Evolutionary conservation across 2,888 invertebrate species (phyloP).

Genomic region (Tethea ocularis): DNA sequence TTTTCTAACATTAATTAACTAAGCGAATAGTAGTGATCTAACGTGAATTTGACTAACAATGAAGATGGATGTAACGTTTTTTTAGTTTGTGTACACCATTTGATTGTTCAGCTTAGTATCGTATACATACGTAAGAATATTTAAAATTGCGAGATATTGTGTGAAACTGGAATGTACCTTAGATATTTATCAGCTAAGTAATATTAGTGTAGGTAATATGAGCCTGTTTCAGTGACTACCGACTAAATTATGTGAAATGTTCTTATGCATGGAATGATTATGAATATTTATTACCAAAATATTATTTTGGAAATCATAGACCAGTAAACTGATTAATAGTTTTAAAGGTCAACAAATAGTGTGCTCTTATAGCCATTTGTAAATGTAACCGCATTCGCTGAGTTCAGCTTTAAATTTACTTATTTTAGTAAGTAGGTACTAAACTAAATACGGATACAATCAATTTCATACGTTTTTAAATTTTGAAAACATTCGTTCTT

Average conservation of each 20-base stretch:
- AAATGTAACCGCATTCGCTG: background rate
- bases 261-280: constrained; percentile 28
- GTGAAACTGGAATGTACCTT: constrained; percentile 39
- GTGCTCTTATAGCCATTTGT: background rate
- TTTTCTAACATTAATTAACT: constrained; percentile 38
- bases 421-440: background rate
- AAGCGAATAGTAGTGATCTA: constrained; percentile 18
- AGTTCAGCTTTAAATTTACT: background rate
- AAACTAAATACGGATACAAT: background rate
- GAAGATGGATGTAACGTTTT: background rate
- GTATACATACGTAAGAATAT: constrained; percentile 24
- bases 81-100: background rate
- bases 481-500: background rate
- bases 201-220: constrained; percentile 8
- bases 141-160: constrained; percentile 20
- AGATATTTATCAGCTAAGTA: constrained; percentile 25
- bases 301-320: constrained; percentile 15
- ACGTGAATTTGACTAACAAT: too few relatives aligned
- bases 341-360: background rate
- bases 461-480: background rate
- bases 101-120: too few relatives aligned
- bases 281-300: constrained; percentile 7
- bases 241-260: constrained; percentile 22
- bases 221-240: constrained; percentile 71
- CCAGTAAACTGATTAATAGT: constrained; percentile 4